Conservation (phyloP, 2,113 vertebrate species). For the Mustelus asterias region DNA sequence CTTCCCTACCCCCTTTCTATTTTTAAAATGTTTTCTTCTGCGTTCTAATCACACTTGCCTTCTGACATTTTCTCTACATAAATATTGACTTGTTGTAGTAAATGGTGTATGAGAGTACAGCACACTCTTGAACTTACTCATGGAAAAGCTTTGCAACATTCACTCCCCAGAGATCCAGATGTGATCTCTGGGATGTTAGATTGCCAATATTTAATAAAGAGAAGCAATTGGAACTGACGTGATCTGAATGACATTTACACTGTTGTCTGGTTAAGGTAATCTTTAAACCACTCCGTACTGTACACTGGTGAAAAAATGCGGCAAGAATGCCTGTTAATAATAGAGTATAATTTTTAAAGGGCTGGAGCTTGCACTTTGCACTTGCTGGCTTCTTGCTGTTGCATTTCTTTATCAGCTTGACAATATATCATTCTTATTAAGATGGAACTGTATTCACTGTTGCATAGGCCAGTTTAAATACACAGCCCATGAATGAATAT, state of each 20-base stretch:
- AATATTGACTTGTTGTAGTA: neutral
- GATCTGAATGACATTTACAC: constrained; percentile 25
- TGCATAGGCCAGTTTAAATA: neutral
- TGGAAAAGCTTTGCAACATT: neutral
- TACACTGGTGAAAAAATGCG: neutral
- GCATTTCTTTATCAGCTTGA: neutral
- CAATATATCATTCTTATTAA: neutral
- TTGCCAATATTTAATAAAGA: neutral
- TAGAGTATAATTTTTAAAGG: neutral
- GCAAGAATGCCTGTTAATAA: neutral
- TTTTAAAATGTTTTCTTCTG: neutral
- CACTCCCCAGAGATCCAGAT: constrained; percentile 5
- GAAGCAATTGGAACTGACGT: neutral
- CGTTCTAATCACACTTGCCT: neutral
- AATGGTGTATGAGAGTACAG: neutral
- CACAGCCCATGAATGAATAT: neutral
- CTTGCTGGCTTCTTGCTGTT: neutral
- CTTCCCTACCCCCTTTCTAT: neutral
- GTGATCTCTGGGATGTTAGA: neutral
- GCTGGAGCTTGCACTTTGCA: neutral
- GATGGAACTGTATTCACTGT: neutral
- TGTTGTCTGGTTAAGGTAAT: neutral
- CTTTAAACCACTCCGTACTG: neutral
- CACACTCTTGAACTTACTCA: neutral
- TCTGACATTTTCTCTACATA: neutral